Percentiles rank a stretch among this genome's conserved stretches.
These are phyloP conservation scores for Sturmia bella DNA, from an alignment of 2,888 invertebrate species.

Conservation along the genomic window DNA sequence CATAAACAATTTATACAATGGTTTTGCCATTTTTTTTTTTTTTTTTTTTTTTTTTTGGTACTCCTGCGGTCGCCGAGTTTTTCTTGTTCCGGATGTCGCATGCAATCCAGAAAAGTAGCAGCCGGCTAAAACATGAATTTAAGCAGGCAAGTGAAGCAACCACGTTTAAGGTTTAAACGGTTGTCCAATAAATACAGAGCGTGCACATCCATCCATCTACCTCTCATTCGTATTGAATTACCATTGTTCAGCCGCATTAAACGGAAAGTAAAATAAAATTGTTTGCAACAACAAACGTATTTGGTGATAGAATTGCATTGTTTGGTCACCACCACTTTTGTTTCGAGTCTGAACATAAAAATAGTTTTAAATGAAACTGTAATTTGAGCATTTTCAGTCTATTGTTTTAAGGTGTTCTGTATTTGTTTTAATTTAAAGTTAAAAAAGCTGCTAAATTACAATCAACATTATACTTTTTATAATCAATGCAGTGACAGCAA, in stretches of 20 bases:
- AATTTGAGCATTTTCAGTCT: conserved; percentile 49
- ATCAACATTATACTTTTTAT: no score
- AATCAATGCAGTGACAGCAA: neutral
- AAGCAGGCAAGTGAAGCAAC: neutral
- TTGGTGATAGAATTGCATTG: conserved; percentile 24
- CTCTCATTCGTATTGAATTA: conserved; percentile 45
- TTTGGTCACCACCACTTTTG: conserved; percentile 40
- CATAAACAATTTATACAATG: no score
- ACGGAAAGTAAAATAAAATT: conserved; percentile 15
- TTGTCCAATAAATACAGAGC: conserved; percentile 1
- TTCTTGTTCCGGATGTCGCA: conserved; percentile 44
- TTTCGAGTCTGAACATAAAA: conserved; percentile 33
- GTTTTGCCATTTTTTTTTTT: no score
- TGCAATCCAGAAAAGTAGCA: conserved; percentile 24
- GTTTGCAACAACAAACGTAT: conserved; percentile 23
- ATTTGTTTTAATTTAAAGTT: neutral
- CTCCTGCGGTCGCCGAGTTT: no score
- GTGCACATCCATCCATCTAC: conserved; percentile 21
- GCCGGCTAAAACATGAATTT: neutral
- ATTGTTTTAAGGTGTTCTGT: conserved; percentile 28
- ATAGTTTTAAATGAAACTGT: conserved; percentile 54
- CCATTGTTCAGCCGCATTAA: conserved; percentile 14
- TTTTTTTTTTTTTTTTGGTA: no score
- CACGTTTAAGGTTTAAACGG: conserved; percentile 20
- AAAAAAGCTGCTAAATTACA: no score